Evolutionary conservation across 2,888 invertebrate genomes (phyloP), one percentile per base, ranked within the genome.

Genomic region (Trachelus troglodyta): DNA sequence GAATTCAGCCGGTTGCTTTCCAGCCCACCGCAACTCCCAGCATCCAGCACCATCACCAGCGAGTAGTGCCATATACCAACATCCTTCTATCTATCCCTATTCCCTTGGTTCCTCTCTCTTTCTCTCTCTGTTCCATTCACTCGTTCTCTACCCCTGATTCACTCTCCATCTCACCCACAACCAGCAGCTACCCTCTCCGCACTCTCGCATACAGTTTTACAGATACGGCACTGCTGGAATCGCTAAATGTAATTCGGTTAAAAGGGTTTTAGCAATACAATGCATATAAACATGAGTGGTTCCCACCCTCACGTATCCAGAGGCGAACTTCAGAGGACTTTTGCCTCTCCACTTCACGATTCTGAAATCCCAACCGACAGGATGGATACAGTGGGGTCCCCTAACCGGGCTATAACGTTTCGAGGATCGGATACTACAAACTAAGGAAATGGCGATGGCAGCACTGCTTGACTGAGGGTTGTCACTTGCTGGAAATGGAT

Each of bases 201-300:
- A 80, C 82, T 79, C 80, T 81, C 82, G 81, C 82, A 82, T 83
- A 84, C 83, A 83, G 85, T 83, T 33, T 15, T 34, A 23, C 37
- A 34, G 35, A 75, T 73, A 77, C 86, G 86, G 86, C 85, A 89
- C 86, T 89, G 84, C 90, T 89, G 84, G 90, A 90, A 90, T 90
- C 89, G 88, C 90, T 90, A 90, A 90, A 90, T 90, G 90, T 90
- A 90, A 90, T 90, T 90, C 90, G 89, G 90, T 90, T 90, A 90
- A 90, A 90, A 90, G 90, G 90, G 90, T 90, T 90, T 90, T 90
- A 90, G 90, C 89, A 90, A 90, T 90, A 90, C 90, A 90, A 90
- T 90, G 90, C 90, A 90, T 90, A 90, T 90, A 90, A 89, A 90
- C 90, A 90, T 90, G 90, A 90, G 90, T 87, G 83, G 83, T 85